Evolutionary conservation across 2,888 invertebrate genomes (phyloP).

Genomic region (Strigamia transsilvanica): DNA sequence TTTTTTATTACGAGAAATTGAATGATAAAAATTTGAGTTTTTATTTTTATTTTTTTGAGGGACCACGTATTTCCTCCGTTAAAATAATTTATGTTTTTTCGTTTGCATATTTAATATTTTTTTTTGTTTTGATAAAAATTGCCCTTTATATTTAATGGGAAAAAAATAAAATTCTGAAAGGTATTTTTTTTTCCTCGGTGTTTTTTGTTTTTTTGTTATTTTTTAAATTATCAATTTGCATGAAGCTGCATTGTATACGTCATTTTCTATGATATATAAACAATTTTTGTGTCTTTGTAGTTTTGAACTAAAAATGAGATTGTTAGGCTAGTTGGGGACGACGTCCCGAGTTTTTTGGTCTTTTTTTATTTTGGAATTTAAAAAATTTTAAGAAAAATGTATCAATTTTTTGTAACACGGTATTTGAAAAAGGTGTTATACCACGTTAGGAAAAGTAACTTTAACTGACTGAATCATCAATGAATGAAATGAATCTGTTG

Average conservation of each 20-base stretch:
- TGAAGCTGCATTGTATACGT: slow-evolving; percentile 16
- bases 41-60: slow-evolving; percentile 6
- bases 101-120: neutral
- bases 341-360: neutral
- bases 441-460: too few species aligned
- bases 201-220: neutral
- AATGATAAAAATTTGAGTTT: neutral
- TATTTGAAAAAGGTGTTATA: neutral
- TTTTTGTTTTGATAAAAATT: too few species aligned
- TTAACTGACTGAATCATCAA: neutral
- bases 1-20: neutral
- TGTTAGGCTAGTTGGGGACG: neutral
- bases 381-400: neutral
- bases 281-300: neutral
- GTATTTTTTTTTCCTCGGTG: neutral
- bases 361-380: neutral
- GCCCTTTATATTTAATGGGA: neutral
- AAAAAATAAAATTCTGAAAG: neutral
- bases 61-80: neutral
- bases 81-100: neutral
- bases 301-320: neutral
- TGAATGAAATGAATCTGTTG: neutral
- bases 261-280: slow-evolving; percentile 32
- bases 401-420: neutral
- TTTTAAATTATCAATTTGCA: neutral